A percentile compares a stretch with the other conserved stretches of the same genome.
Conservation (phyloP, 2,113 vertebrate genomes). For the Osmerus mordax region DNA sequence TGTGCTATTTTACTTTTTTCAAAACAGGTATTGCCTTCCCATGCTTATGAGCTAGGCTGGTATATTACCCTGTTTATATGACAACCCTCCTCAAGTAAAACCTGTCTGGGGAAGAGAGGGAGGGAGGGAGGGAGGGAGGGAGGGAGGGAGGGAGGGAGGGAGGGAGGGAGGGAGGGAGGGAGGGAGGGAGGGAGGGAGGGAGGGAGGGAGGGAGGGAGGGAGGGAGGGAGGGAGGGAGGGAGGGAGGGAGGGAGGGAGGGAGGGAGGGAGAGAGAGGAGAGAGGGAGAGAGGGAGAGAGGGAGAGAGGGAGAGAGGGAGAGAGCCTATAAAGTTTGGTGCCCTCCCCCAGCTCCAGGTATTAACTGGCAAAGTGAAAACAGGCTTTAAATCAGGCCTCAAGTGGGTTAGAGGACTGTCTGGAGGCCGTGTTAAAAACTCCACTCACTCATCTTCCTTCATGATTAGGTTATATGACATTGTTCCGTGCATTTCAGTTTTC, state of each 20-base stretch:
- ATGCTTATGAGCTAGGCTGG: constrained; percentile 58
- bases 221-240: not conserved
- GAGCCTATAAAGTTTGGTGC: constrained; percentile 63
- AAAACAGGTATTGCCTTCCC: constrained; percentile 45
- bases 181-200: constrained; percentile 21
- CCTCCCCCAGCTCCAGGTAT: constrained; percentile 58
- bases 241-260: not conserved
- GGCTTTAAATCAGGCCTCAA: constrained; percentile 68
- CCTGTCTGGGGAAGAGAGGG: constrained; percentile 49
- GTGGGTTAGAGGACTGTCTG: constrained; percentile 25
- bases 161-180: constrained; percentile 18
- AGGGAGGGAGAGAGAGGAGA: too few species aligned
- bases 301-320: constrained; percentile 18
- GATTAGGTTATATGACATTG: constrained; percentile 28
- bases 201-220: not conserved
- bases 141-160: constrained; percentile 22
- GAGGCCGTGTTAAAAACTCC: constrained; percentile 24
- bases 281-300: constrained; percentile 38
- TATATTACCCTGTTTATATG: constrained; percentile 75
- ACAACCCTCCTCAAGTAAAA: constrained; percentile 67
- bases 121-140: not conserved
- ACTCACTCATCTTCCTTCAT: constrained; percentile 19
- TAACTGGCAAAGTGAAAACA: constrained; percentile 72
- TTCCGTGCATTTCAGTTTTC: too few species aligned
- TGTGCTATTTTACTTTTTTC: too few species aligned